Evolutionary conservation across 1,140 invertebrate genomes (phyloP).

Genomic region (Coelopa frigida): DNA sequence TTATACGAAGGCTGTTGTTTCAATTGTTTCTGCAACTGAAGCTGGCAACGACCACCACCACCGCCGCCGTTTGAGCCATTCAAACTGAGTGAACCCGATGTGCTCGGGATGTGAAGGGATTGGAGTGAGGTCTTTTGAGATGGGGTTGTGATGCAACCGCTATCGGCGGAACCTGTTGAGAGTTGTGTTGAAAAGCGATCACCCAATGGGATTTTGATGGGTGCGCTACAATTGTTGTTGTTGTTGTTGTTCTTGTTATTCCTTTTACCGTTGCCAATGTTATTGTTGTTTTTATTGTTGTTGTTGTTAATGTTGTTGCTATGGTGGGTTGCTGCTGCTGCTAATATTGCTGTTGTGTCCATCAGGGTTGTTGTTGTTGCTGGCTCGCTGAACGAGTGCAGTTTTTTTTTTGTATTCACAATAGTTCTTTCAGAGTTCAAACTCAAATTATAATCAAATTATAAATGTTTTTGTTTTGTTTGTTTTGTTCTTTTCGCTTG

Average conservation of each 20-base stretch:
- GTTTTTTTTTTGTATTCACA: neutral
- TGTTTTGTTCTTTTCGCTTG: slow-evolving; percentile 1
- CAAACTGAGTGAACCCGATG: slow-evolving; percentile 32
- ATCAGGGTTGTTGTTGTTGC: slow-evolving; percentile 11
- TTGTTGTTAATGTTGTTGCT: slow-evolving; percentile 26
- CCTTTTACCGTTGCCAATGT: slow-evolving; percentile 19
- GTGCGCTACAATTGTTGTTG: slow-evolving; percentile 22
- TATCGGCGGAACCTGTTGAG: slow-evolving; percentile 40
- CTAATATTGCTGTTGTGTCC: slow-evolving; percentile 15
- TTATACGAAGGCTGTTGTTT: slow-evolving; percentile 12
- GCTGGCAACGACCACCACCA: too few relatives aligned
- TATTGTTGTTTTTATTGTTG: slow-evolving; percentile 12
- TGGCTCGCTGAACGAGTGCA: neutral
- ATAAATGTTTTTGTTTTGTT: neutral
- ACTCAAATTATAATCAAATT: neutral
- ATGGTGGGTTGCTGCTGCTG: slow-evolving; percentile 13
- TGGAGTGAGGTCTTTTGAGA: slow-evolving; percentile 2
- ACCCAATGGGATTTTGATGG: slow-evolving; percentile 35
- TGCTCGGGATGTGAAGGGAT: slow-evolving; percentile 27
- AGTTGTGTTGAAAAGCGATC: slow-evolving; percentile 37
- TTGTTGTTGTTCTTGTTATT: slow-evolving; percentile 12
- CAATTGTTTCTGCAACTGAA: slow-evolving; percentile 22
- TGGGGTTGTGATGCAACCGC: slow-evolving; percentile 29
- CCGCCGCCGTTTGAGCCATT: slow-evolving; percentile 30
- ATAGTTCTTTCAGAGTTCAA: neutral